phyloP scores from a whole-genome alignment of 2,888 invertebrate species.

The Torymus auratus region DNA sequence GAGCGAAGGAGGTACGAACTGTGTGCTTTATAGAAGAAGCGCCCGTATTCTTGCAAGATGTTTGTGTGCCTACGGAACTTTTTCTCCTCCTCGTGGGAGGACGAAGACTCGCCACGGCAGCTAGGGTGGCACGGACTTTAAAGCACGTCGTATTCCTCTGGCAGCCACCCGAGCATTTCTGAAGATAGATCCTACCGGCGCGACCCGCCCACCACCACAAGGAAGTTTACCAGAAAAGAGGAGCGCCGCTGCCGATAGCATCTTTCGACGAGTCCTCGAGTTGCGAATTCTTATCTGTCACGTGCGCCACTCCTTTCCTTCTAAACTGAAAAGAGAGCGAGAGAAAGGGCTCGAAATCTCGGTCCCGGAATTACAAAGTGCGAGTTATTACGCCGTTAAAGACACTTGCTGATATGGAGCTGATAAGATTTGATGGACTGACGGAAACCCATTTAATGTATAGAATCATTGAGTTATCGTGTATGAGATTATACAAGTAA shows the following conservation, averaged over 20 bases:
- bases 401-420: neutral
- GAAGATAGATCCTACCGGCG: constrained; percentile 1
- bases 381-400: neutral
- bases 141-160: constrained; percentile 1
- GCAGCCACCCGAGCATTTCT: constrained; percentile 4
- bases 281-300: no score
- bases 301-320: no score
- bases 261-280: neutral
- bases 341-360: neutral
- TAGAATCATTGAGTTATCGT: constrained; percentile 2
- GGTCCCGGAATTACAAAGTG: neutral
- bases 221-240: constrained; percentile 8
- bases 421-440: neutral
- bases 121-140: neutral
- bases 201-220: neutral
- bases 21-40: neutral
- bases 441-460: neutral
- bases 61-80: neutral
- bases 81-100: neutral
- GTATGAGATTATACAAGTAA: neutral
- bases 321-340: neutral
- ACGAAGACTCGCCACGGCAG: neutral
- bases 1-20: neutral
- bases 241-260: constrained; percentile 9
- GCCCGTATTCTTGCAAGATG: neutral